These are phyloP conservation scores for Protomyctophum bolini DNA, from an alignment of 2,113 vertebrate genomes.

Conservation along the genomic window DNA sequence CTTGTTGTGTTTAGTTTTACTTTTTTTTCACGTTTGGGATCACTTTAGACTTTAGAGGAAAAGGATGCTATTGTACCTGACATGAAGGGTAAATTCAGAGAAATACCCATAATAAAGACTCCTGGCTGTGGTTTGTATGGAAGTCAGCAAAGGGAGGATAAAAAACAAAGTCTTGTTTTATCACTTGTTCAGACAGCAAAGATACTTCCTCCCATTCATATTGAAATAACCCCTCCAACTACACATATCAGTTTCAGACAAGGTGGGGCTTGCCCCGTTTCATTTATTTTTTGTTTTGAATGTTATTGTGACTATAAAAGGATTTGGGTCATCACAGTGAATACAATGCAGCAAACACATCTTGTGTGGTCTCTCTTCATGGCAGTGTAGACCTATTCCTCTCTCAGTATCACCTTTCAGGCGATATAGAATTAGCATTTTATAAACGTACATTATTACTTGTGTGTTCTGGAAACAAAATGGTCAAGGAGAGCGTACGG, in stretches of 20 bases:
- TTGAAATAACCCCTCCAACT: conserved; percentile 26
- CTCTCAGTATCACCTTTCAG: conserved; percentile 13
- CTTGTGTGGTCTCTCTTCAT: background rate
- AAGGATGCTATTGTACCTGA: conserved; percentile 48
- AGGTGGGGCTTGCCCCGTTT: conserved; percentile 11
- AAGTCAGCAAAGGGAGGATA: conserved; percentile 12
- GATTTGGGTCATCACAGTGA: conserved; percentile 38
- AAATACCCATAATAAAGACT: conserved; percentile 50
- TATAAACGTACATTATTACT: conserved; percentile 8
- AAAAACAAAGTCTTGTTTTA: conserved; percentile 23
- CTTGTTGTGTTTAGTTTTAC: too few relatives aligned
- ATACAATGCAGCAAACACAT: conserved; percentile 27
- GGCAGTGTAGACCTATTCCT: background rate
- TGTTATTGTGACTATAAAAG: conserved; percentile 24
- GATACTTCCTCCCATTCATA: conserved; percentile 59
- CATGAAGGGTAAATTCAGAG: conserved; percentile 50
- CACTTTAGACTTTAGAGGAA: conserved; percentile 23
- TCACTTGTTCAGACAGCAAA: conserved; percentile 19
- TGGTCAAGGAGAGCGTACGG: background rate
- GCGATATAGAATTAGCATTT: conserved; percentile 18
- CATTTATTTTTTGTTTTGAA: background rate
- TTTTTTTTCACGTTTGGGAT: conserved; percentile 20
- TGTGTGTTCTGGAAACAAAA: conserved; percentile 1
- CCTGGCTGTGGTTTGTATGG: conserved; percentile 31
- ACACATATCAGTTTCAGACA: conserved; percentile 52